Evolutionary conservation across 2,797 vertebrate genomes (phyloP).

Genomic region (Petrocephalus schoutedeni): DNA sequence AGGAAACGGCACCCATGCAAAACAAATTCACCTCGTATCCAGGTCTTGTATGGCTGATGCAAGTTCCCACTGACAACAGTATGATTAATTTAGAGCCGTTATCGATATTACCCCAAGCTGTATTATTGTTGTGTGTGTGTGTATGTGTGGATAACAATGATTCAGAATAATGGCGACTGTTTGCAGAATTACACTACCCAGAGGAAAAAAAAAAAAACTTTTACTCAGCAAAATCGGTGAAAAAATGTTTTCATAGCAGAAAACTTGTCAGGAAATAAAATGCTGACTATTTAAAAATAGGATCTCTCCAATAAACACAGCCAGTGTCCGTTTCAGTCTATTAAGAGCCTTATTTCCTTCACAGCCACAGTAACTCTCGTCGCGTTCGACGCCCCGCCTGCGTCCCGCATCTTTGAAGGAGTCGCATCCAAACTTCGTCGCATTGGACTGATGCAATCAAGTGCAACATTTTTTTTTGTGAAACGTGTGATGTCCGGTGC

Average conservation of each 20-base stretch:
- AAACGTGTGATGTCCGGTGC: slow-evolving; percentile 28
- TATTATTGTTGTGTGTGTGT: not conserved
- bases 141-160: not conserved
- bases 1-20: not conserved
- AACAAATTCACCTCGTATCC: not conserved
- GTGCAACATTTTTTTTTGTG: slow-evolving; percentile 39
- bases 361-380: not conserved
- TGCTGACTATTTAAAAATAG: slow-evolving; percentile 4
- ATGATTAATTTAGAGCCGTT: not conserved
- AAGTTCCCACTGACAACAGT: not conserved
- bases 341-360: slow-evolving; percentile 6
- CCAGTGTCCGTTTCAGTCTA: not conserved
- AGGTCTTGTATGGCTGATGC: not conserved
- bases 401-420: not conserved
- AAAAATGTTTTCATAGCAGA: slow-evolving; percentile 11
- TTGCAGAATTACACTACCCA: not conserved
- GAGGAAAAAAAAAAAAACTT: not conserved
- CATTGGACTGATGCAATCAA: slow-evolving; percentile 6
- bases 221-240: slow-evolving; percentile 11
- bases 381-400: not conserved
- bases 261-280: slow-evolving; percentile 11
- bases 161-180: not conserved
- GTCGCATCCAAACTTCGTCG: not conserved
- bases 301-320: not conserved
- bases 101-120: not conserved